Conservation (phyloP, 2,113 vertebrate species). For the Nesogale talazaci region DNA sequence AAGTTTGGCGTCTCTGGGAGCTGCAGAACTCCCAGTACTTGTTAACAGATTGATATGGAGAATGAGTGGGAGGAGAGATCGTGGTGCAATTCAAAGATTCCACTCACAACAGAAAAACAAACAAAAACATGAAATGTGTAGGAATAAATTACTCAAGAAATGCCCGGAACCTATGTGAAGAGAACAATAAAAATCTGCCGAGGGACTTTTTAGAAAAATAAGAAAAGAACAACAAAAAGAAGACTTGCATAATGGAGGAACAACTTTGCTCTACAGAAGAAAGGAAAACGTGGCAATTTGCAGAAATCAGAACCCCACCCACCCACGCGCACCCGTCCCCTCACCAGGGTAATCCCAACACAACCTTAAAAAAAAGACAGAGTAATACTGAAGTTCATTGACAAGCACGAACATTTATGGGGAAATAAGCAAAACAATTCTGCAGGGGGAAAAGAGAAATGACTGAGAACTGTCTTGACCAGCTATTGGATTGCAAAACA, state of each 20-base stretch:
- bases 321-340: too few relatives aligned
- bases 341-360: neutral
- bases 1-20: neutral
- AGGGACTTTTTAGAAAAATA: neutral
- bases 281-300: neutral
- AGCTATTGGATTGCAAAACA: constrained; percentile 19
- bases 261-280: neutral
- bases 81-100: constrained; percentile 38
- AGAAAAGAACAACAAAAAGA: neutral
- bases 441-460: too few relatives aligned
- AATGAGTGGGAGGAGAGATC: constrained; percentile 48
- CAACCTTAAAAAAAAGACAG: neutral
- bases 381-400: neutral
- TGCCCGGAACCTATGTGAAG: constrained; percentile 27
- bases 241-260: neutral
- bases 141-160: constrained; percentile 43
- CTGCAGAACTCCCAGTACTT: neutral
- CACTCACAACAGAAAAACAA: constrained; percentile 66
- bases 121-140: constrained; percentile 38
- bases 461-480: neutral
- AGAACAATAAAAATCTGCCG: constrained; percentile 9
- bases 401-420: neutral
- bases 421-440: neutral
- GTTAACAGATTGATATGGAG: constrained; percentile 31
- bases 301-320: neutral